These are phyloP conservation scores for Mionectes macconnelli DNA, from an alignment of 2,113 vertebrate species.

Conservation along the genomic window DNA sequence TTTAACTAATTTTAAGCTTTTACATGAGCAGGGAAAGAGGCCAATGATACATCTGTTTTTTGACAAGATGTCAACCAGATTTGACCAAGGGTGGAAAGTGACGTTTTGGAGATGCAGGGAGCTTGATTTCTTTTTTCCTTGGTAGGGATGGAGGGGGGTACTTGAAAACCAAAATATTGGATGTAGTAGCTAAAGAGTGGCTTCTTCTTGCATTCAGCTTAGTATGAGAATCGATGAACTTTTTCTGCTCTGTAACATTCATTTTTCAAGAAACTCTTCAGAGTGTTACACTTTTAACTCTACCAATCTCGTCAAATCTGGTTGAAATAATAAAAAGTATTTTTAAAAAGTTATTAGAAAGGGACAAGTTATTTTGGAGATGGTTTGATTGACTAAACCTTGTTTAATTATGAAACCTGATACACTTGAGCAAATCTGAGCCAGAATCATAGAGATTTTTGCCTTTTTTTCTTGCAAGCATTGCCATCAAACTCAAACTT, in stretches of 20 bases:
- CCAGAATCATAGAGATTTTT: not conserved
- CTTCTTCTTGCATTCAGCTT: not conserved
- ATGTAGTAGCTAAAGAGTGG: not conserved
- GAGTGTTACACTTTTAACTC: not conserved
- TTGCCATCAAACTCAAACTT: not conserved
- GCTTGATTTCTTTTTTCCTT: not conserved
- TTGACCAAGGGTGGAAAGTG: not conserved
- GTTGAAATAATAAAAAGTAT: not conserved
- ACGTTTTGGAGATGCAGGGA: not conserved
- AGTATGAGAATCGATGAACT: not conserved
- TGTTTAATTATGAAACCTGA: not conserved
- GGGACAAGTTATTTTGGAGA: not conserved
- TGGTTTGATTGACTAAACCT: not conserved
- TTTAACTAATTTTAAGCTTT: not conserved
- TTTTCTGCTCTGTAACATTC: not conserved
- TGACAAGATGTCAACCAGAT: not conserved
- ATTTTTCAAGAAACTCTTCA: not conserved
- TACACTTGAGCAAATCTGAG: not conserved
- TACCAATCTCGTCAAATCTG: not conserved
- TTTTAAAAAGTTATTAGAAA: not conserved
- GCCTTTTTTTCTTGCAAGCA: not conserved
- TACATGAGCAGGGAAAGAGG: not conserved
- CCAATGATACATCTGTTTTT: not conserved
- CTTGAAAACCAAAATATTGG: not conserved
- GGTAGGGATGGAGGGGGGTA: not conserved